These are phyloP conservation scores for Paradisaea rubra DNA, from an alignment of 2,113 vertebrate species.

Conservation along the genomic window DNA sequence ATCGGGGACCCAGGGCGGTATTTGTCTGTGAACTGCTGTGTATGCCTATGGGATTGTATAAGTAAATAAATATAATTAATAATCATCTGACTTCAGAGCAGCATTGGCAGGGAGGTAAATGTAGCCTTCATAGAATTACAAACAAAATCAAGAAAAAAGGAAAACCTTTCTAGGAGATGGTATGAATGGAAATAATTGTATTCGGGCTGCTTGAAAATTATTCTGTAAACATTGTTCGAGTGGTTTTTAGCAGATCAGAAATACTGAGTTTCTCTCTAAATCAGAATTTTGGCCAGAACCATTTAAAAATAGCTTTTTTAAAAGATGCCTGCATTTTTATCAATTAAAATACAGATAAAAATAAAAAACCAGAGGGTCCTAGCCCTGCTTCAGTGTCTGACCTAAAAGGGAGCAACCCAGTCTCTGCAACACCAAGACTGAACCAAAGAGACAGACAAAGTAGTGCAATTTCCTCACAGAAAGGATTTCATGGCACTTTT, in stretches of 20 bases:
- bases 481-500: neutral
- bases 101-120: conserved; percentile 33
- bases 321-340: neutral
- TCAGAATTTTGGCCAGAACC: neutral
- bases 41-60: conserved; percentile 47
- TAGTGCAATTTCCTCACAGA: neutral
- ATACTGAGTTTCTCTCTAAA: neutral
- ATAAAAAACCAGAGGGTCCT: neutral
- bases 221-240: neutral
- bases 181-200: neutral
- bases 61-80: conserved; percentile 65
- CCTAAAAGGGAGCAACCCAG: neutral
- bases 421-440: neutral
- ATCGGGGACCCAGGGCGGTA: neutral
- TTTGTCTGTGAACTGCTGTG: conserved; percentile 23
- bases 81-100: conserved; percentile 39
- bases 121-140: conserved; percentile 29
- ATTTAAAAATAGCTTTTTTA: neutral
- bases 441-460: neutral
- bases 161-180: neutral
- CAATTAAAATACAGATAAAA: neutral
- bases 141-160: conserved; percentile 24
- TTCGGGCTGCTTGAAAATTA: neutral
- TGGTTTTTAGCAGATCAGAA: neutral
- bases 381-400: neutral